Percentiles rank a stretch among this genome's conserved stretches.
Evolutionary conservation across 2,888 invertebrate species (phyloP).

Genomic region (Cantharis rustica): DNA sequence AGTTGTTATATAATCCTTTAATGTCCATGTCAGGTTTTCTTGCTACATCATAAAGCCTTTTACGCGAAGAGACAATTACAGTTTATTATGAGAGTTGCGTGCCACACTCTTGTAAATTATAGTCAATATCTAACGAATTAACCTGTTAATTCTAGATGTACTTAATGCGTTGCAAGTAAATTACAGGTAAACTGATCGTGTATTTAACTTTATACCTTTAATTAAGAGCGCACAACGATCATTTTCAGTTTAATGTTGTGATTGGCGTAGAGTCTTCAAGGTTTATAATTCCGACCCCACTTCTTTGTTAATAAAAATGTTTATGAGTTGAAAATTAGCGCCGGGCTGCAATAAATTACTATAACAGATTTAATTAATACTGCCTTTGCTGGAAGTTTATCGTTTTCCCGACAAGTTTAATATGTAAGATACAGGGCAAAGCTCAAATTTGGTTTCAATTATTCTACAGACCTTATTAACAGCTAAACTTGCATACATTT

Average conservation of each 20-base stretch:
- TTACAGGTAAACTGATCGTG: constrained; percentile 33
- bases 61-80: constrained; percentile 25
- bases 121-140: constrained; percentile 14
- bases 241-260: constrained; percentile 22
- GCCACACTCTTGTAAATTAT: constrained; percentile 20
- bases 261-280: constrained; percentile 22
- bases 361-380: constrained; percentile 55
- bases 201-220: constrained; percentile 34
- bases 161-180: constrained; percentile 29
- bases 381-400: constrained; percentile 31
- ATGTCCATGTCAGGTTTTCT: constrained; percentile 23
- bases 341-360: constrained; percentile 54
- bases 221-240: constrained; percentile 30
- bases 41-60: constrained; percentile 13
- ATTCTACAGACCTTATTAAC: constrained; percentile 24
- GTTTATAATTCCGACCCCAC: constrained; percentile 33
- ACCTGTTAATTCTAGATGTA: constrained; percentile 23
- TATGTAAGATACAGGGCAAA: constrained; percentile 29
- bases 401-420: constrained; percentile 31
- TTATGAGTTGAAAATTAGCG: constrained; percentile 54
- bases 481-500: constrained; percentile 14
- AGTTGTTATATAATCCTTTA: constrained; percentile 27
- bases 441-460: constrained; percentile 31
- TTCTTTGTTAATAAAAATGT: constrained; percentile 50
- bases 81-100: constrained; percentile 17